These are phyloP conservation scores for Rhagophthalmus giganteus DNA, from an alignment of 2,888 invertebrate genomes.

Conservation along the genomic window DNA sequence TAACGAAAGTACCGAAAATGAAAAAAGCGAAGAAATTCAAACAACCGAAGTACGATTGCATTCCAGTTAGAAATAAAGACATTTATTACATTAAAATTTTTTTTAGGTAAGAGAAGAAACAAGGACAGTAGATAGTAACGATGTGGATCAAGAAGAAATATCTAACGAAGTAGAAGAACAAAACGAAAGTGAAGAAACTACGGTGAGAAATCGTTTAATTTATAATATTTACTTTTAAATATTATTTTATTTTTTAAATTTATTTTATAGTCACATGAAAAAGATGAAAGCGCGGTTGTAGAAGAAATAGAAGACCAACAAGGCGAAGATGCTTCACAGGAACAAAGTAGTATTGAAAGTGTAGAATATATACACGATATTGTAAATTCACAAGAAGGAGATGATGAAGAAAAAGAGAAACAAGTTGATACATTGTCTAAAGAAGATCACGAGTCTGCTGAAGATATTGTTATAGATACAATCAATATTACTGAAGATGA, in stretches of 20 bases:
- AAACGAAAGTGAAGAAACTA: constrained; percentile 29
- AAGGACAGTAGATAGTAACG: constrained; percentile 10
- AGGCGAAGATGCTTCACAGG: constrained; percentile 4
- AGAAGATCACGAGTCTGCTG: constrained; percentile 4
- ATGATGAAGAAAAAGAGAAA: constrained; percentile 21
- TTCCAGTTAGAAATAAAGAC: constrained; percentile 12
- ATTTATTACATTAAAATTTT: constrained; percentile 1
- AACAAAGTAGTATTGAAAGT: background rate
- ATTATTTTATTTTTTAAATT: background rate
- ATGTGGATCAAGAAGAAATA: constrained; percentile 4
- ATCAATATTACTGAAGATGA: background rate
- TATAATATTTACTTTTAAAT: background rate
- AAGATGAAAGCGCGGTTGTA: background rate
- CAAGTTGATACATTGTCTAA: background rate
- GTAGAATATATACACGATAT: background rate
- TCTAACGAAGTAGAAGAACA: constrained; percentile 24
- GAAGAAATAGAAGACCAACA: too few relatives aligned
- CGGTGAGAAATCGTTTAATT: constrained; percentile 18
- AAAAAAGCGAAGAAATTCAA: constrained; percentile 36
- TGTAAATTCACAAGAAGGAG: constrained; percentile 3
- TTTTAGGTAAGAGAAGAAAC: constrained; percentile 24
- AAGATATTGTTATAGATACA: constrained; percentile 10
- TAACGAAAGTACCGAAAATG: constrained; percentile 39
- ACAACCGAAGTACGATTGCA: constrained; percentile 19
- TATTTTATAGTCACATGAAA: background rate